phyloP scores from a whole-genome alignment of 2,113 vertebrate genomes.

The Dicaeum eximium region DNA sequence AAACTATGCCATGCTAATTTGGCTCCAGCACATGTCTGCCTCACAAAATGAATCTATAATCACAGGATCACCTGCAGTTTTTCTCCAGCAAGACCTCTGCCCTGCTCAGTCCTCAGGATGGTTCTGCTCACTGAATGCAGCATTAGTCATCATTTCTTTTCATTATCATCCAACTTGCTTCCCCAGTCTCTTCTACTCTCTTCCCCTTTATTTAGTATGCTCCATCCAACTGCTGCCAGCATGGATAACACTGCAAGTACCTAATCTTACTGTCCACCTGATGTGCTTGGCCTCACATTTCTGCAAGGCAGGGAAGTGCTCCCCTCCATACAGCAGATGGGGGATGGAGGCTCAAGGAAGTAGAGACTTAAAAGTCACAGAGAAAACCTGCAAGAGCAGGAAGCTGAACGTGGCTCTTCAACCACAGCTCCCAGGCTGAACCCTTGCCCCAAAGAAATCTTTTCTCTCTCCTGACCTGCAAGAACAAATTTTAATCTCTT shows the following conservation, averaged over 20 bases:
- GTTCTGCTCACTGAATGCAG: slow-evolving; percentile 14
- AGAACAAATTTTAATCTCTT: slow-evolving; percentile 3
- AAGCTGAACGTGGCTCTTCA: neutral
- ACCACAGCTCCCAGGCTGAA: neutral
- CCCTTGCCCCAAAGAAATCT: neutral
- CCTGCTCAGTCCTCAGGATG: slow-evolving; percentile 20
- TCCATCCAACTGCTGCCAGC: slow-evolving; percentile 1
- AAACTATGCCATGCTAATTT: neutral
- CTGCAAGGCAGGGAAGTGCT: neutral
- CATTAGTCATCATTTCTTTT: slow-evolving; percentile 27
- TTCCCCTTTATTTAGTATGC: neutral
- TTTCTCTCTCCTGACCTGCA: neutral
- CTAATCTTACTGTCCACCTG: slow-evolving; percentile 1
- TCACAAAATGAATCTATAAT: neutral
- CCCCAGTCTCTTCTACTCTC: neutral
- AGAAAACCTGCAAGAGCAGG: neutral
- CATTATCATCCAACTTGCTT: slow-evolving; percentile 33
- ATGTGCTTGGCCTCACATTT: neutral
- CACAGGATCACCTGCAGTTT: neutral
- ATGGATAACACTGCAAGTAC: neutral
- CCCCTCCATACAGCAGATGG: neutral
- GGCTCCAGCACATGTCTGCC: neutral
- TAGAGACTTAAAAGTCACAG: neutral
- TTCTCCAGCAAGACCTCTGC: slow-evolving; percentile 23
- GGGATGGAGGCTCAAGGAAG: neutral